These are phyloP conservation scores for Dorcus parallelipipedus DNA, from an alignment of 2,888 invertebrate genomes.

Conservation along the genomic window DNA sequence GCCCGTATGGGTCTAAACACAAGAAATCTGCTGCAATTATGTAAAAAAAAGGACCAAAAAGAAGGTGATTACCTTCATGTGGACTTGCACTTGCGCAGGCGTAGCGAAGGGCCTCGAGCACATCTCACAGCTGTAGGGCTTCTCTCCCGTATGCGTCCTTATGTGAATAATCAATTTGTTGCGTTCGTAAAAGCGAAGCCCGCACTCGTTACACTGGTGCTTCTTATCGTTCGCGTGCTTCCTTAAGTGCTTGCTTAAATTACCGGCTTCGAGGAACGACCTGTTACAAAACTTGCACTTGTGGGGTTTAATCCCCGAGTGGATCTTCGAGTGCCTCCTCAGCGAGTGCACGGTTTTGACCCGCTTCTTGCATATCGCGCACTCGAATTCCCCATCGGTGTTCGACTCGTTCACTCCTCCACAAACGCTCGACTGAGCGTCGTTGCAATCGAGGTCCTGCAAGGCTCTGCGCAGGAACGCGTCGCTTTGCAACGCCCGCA, in stretches of 20 bases:
- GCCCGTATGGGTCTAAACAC: slow-evolving; percentile 30
- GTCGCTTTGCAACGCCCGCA: neutral
- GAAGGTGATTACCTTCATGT: slow-evolving; percentile 27
- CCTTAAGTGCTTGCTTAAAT: slow-evolving; percentile 31
- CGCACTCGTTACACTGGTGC: slow-evolving; percentile 35
- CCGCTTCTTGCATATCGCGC: slow-evolving; percentile 17
- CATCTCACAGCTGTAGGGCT: slow-evolving; percentile 31
- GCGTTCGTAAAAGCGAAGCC: slow-evolving; percentile 34
- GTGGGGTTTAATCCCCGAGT: slow-evolving; percentile 29
- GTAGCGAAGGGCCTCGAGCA: slow-evolving; percentile 32
- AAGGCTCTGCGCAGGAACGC: neutral
- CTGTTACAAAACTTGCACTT: slow-evolving; percentile 32
- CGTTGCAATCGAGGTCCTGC: neutral
- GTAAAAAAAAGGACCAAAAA: neutral
- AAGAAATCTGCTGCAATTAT: slow-evolving; percentile 2
- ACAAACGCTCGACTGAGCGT: neutral
- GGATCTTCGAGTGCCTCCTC: slow-evolving; percentile 26
- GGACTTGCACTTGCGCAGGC: slow-evolving; percentile 30
- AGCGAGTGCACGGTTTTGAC: slow-evolving; percentile 22
- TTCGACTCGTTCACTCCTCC: neutral
- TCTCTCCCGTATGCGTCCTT: slow-evolving; percentile 35
- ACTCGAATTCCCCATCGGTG: slow-evolving; percentile 10
- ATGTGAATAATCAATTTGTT: slow-evolving; percentile 34
- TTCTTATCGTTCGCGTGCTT: slow-evolving; percentile 33
- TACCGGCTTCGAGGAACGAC: slow-evolving; percentile 31